phyloP scores from a whole-genome alignment of 2,113 vertebrate species.

The Poeciliopsis prolifica region DNA sequence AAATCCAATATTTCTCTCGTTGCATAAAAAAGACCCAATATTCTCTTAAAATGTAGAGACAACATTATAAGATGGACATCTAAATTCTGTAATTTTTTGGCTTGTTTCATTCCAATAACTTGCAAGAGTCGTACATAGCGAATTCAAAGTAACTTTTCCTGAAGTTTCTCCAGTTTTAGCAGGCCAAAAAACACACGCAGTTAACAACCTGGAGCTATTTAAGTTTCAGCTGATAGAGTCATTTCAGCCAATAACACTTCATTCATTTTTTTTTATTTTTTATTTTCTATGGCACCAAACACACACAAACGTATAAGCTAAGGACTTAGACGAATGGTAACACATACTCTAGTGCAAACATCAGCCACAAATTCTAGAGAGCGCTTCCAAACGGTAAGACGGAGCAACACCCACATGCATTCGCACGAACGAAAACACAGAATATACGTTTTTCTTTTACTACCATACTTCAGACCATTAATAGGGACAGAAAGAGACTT shows the following conservation, averaged over 20 bases:
- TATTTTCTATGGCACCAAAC: conserved; percentile 6
- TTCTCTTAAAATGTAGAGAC: not conserved
- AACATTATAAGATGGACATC: not conserved
- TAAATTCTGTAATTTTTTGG: conserved; percentile 1
- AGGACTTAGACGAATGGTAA: conserved; percentile 1
- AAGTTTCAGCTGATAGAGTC: conserved; percentile 43
- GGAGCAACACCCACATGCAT: conserved; percentile 6
- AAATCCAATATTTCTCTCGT: conserved; percentile 6
- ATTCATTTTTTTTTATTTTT: conserved; percentile 26
- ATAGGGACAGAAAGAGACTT: conserved; percentile 34
- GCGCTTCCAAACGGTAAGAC: conserved; percentile 11
- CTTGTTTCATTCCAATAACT: conserved; percentile 46
- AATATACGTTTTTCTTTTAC: conserved; percentile 7
- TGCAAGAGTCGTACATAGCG: conserved; percentile 49
- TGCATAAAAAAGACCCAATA: not conserved
- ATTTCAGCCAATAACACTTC: conserved; percentile 68
- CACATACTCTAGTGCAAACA: conserved; percentile 1
- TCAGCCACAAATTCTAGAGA: conserved; percentile 5
- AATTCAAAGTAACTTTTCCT: conserved; percentile 32
- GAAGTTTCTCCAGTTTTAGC: conserved; percentile 60
- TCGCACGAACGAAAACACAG: conserved; percentile 1
- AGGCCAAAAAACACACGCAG: conserved; percentile 44
- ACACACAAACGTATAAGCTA: not conserved
- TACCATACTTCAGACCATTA: conserved; percentile 30
- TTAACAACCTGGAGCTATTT: conserved; percentile 48